Evolutionary conservation across 1,140 invertebrate genomes (phyloP), one percentile per base, ranked within the genome.

Genomic region (Drosophila suzukii): DNA sequence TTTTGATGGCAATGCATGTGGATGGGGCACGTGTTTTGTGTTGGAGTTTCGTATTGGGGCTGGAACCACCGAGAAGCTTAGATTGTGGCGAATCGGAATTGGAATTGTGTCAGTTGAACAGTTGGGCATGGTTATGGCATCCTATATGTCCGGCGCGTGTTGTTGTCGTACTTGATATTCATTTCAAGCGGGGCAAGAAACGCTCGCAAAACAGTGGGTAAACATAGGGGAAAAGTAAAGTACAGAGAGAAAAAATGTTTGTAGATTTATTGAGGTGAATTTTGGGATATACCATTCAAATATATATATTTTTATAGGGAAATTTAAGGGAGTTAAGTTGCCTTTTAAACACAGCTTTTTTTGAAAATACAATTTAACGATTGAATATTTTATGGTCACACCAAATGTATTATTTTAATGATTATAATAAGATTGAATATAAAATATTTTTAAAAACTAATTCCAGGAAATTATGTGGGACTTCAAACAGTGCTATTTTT

Each of bases 101-200:
- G 50, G 78, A 83, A 86, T 66, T 86, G 79, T 86, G 82, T 88
- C 82, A 88, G 70, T 88, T 61, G 68, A 32, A 43, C 38, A 53
- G 50, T 58, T 43, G 51, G 70, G 39, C 53, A 58, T 43, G 67
- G 81, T 61, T 62, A 65, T 63, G 72, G 72, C 20, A 61, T 24
- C 38, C 10, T 59, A 50, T 74, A 51, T 43, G 32, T 43, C 32
- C 32, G 32, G 41, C 44, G 55, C 47, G 60, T 43, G 65, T 51
- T 50, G 39, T 58, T 65, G 58, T 67, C 55, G 58, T 44, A 67
- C 82, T 78, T 86, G 82, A 75, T 81, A 86, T 74, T 65, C 61
- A 78, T 86, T 85, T 75, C 75, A 78, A 67, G 60, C 57, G 58
- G 60, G 60, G 39, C 46, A 66, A 46, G 30, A 24, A 61, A 34